Percentiles rank a stretch among this genome's conserved stretches.
phyloP scores from a whole-genome alignment of 2,113 vertebrate species.

The Paramisgurnus dabryanus region DNA sequence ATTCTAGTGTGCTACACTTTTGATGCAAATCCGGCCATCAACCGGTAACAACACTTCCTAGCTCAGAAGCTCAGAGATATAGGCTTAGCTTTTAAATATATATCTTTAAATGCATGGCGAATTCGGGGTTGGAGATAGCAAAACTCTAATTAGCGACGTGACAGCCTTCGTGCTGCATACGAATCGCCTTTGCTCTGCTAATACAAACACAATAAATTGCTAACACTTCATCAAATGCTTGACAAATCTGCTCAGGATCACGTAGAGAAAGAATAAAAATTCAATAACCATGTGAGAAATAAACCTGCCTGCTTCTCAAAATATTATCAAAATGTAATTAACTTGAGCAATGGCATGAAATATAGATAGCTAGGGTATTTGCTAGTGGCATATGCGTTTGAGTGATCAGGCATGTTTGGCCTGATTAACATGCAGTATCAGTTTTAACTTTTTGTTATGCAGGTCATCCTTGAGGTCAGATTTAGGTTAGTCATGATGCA shows the following conservation, averaged over 20 bases:
- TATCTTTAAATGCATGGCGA: neutral
- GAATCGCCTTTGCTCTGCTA: conserved; percentile 28
- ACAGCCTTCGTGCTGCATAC: conserved; percentile 12
- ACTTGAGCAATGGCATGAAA: neutral
- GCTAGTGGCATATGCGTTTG: neutral
- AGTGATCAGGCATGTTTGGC: neutral
- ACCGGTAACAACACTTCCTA: neutral
- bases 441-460: neutral
- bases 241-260: neutral
- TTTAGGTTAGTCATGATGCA: neutral
- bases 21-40: conserved; percentile 52
- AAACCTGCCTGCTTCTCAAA: neutral
- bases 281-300: neutral
- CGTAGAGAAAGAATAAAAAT: neutral
- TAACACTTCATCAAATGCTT: neutral
- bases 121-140: conserved; percentile 17
- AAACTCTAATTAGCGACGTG: conserved; percentile 58
- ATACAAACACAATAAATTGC: neutral
- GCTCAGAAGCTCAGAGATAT: neutral
- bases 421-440: neutral
- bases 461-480: neutral
- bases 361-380: neutral
- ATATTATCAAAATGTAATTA: neutral
- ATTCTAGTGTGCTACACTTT: conserved; percentile 47
- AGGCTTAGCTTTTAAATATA: neutral